These are phyloP conservation scores for Gobio occitaniae DNA, from an alignment of 2,797 vertebrate species.

Conservation along the genomic window DNA sequence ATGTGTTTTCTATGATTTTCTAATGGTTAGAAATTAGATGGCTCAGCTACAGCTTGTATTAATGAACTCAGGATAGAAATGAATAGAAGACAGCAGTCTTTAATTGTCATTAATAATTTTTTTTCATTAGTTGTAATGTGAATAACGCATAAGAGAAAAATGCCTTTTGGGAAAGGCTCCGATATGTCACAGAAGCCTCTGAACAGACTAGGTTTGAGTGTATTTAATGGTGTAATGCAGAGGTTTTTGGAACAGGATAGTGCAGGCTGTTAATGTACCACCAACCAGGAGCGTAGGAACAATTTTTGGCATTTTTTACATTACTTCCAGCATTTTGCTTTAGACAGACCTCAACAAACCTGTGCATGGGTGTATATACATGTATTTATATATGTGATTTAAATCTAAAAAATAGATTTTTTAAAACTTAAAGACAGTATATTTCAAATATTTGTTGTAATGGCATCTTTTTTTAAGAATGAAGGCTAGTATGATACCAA, in stretches of 20 bases:
- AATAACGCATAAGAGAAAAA: background rate
- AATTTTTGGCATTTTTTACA: slow-evolving; percentile 17
- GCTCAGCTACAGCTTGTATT: background rate
- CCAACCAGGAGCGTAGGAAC: background rate
- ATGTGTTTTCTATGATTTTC: background rate
- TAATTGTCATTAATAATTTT: background rate
- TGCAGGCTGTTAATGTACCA: slow-evolving; percentile 13
- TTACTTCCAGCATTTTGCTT: background rate
- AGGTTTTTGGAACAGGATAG: slow-evolving; percentile 5
- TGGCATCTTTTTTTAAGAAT: too few relatives aligned
- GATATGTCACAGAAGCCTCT: background rate
- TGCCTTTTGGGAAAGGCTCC: background rate
- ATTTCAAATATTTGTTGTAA: too few relatives aligned
- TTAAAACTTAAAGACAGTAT: too few relatives aligned
- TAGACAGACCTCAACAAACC: background rate
- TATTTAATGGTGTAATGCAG: slow-evolving; percentile 6
- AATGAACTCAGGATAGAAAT: background rate
- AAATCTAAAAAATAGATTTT: too few relatives aligned
- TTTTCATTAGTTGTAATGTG: background rate
- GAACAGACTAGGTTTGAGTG: background rate
- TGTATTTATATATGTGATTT: too few relatives aligned
- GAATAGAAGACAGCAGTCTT: background rate
- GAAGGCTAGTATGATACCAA: too few relatives aligned
- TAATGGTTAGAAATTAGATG: background rate
- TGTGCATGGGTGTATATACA: background rate